A percentile compares a stretch with the other conserved stretches of the same genome.
These are phyloP conservation scores for Anagrus nilaparvatae DNA, from an alignment of 1,140 invertebrate genomes.

Conservation along the genomic window DNA sequence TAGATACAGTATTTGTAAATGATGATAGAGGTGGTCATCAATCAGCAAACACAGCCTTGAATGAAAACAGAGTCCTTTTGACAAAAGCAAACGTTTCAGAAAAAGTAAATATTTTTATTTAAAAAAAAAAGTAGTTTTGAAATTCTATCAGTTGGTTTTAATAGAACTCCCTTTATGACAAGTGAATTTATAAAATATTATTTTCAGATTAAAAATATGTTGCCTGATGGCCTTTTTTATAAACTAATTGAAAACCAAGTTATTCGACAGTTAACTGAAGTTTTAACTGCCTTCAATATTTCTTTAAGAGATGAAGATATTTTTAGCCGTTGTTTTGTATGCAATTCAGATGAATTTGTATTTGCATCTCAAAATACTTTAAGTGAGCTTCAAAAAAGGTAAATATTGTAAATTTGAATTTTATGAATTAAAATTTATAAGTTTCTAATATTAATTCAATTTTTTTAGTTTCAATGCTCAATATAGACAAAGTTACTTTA, in stretches of 20 bases:
- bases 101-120: conserved; percentile 35
- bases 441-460: no score
- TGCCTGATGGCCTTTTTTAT: conserved; percentile 44
- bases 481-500: no score
- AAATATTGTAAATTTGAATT: conserved; percentile 1
- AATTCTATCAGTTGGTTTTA: background rate
- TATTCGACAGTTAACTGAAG: conserved; percentile 48
- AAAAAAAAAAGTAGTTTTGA: no score
- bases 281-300: conserved; percentile 53
- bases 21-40: conserved; percentile 40
- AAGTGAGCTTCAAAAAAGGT: conserved; percentile 29
- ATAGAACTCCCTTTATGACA: background rate
- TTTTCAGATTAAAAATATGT: conserved; percentile 39
- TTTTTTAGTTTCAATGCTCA: no score
- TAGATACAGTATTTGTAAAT: conserved; percentile 49
- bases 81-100: conserved; percentile 42
- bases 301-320: conserved; percentile 48
- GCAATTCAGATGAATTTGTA: conserved; percentile 49
- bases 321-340: conserved; percentile 58
- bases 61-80: conserved; percentile 48
- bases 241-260: conserved; percentile 34
- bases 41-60: conserved; percentile 40
- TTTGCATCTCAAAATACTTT: conserved; percentile 40
- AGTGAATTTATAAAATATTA: background rate
- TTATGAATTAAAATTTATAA: no score